Percentiles rank a stretch among this genome's conserved stretches.
Evolutionary conservation across 37 sponge, comb jelly and placozoan species (phyloP).

Genomic region (Aplysina aerophoba): DNA sequence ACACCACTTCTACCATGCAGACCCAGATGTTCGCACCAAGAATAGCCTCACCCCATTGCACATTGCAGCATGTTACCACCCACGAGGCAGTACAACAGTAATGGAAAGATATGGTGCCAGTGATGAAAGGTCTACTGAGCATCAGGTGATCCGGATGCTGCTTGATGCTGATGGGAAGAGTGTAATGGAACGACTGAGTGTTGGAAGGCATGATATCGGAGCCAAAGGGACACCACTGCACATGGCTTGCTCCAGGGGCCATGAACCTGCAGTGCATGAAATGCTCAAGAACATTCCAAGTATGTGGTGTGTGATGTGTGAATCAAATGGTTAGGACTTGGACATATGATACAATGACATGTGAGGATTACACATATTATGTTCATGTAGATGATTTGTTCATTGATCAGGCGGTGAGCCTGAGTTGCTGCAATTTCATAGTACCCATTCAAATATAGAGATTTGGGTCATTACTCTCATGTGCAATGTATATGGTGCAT

Average conservation of each 20-base stretch:
- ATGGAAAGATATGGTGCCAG: slow-evolving; percentile 16
- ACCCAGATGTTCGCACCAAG: slow-evolving; percentile 26
- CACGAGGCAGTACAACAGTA: slow-evolving; percentile 18
- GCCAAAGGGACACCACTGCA: slow-evolving; percentile 63
- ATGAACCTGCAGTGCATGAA: slow-evolving; percentile 61
- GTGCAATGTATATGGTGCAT: too few relatives aligned
- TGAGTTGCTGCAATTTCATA: too few relatives aligned
- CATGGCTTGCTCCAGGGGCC: slow-evolving; percentile 76
- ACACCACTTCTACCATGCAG: background rate
- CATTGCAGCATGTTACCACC: slow-evolving; percentile 74
- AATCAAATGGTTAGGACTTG: too few relatives aligned
- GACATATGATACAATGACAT: too few relatives aligned
- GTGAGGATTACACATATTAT: too few relatives aligned
- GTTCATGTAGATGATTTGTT: too few relatives aligned
- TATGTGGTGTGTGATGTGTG: too few relatives aligned
- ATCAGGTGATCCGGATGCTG: slow-evolving; percentile 37
- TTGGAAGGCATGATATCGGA: background rate
- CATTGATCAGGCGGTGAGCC: too few relatives aligned
- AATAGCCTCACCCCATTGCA: slow-evolving; percentile 82
- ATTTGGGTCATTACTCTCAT: too few relatives aligned
- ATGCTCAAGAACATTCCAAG: slow-evolving; percentile 25
- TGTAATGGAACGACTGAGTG: slow-evolving; percentile 57
- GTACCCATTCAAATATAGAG: too few relatives aligned
- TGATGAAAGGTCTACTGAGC: slow-evolving; percentile 39
- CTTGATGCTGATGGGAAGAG: slow-evolving; percentile 33